Conservation (phyloP, 2,797 vertebrate species). For the Sebastes vulpes region DNA sequence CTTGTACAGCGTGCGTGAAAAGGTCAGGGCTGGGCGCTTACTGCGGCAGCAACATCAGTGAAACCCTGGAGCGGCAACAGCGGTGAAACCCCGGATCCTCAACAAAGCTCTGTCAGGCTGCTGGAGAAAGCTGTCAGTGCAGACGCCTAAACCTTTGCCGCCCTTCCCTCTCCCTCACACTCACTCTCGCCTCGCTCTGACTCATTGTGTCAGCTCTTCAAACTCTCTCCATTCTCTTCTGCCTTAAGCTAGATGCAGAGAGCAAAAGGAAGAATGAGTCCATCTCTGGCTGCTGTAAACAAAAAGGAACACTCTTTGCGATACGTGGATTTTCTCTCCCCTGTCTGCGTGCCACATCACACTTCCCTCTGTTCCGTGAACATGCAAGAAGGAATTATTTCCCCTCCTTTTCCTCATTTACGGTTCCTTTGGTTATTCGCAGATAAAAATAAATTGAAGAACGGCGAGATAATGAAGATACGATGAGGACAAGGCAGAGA, state of each 20-base stretch:
- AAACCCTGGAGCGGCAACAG: slow-evolving; percentile 52
- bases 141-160: slow-evolving; percentile 58
- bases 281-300: slow-evolving; percentile 70
- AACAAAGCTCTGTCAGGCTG: slow-evolving; percentile 71
- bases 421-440: slow-evolving; percentile 27
- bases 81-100: slow-evolving; percentile 56
- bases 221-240: slow-evolving; percentile 56
- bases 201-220: slow-evolving; percentile 76
- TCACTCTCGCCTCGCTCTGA: slow-evolving; percentile 63
- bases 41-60: slow-evolving; percentile 41
- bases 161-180: slow-evolving; percentile 54
- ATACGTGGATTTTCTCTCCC: slow-evolving; percentile 29
- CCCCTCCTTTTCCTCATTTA: slow-evolving; percentile 26
- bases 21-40: slow-evolving; percentile 61
- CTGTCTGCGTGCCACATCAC: slow-evolving; percentile 39
- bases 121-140: slow-evolving; percentile 72
- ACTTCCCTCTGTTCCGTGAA: slow-evolving; percentile 25
- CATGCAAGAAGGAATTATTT: not conserved
- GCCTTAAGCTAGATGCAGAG: slow-evolving; percentile 57
- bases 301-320: slow-evolving; percentile 52
- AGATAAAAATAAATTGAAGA: slow-evolving; percentile 61
- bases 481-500: slow-evolving; percentile 60
- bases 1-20: slow-evolving; percentile 44
- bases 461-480: slow-evolving; percentile 65
- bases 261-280: slow-evolving; percentile 57